phyloP scores from a whole-genome alignment of 1,140 invertebrate genomes.

The Sitobion miscanthi region DNA sequence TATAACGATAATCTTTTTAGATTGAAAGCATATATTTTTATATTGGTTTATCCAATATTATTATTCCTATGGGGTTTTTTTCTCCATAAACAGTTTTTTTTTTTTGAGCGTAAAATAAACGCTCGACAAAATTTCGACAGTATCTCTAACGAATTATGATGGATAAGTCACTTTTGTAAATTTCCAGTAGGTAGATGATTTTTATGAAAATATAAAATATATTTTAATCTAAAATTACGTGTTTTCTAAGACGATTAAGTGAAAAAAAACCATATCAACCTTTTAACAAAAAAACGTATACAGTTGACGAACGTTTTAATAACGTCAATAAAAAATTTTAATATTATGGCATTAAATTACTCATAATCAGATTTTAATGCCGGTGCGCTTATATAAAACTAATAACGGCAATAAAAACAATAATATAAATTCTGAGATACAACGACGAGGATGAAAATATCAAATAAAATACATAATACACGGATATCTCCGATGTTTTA shows the following conservation, averaged over 20 bases:
- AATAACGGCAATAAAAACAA: slow-evolving; percentile 10
- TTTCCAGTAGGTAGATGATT: neutral
- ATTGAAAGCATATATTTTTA: neutral
- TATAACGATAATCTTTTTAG: neutral
- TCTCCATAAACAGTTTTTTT: neutral
- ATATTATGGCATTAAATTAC: neutral
- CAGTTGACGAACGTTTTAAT: neutral
- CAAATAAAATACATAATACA: slow-evolving; percentile 9
- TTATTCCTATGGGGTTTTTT: neutral
- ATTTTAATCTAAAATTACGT: neutral
- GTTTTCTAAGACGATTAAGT: neutral
- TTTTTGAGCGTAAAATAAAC: neutral
- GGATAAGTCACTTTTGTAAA: neutral
- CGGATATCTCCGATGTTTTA: neutral
- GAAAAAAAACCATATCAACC: neutral
- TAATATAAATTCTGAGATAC: slow-evolving; percentile 24
- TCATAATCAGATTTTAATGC: neutral
- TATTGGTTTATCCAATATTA: neutral
- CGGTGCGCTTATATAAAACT: neutral
- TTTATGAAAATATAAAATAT: neutral
- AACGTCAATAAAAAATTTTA: neutral
- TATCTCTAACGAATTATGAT: slow-evolving; percentile 7
- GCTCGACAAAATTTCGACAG: neutral
- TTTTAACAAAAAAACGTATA: neutral
- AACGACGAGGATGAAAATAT: neutral